Percentiles rank a stretch among this genome's conserved stretches.
These are phyloP conservation scores for Drosophila seclusa DNA, from an alignment of 2,888 invertebrate genomes.

Conservation along the genomic window DNA sequence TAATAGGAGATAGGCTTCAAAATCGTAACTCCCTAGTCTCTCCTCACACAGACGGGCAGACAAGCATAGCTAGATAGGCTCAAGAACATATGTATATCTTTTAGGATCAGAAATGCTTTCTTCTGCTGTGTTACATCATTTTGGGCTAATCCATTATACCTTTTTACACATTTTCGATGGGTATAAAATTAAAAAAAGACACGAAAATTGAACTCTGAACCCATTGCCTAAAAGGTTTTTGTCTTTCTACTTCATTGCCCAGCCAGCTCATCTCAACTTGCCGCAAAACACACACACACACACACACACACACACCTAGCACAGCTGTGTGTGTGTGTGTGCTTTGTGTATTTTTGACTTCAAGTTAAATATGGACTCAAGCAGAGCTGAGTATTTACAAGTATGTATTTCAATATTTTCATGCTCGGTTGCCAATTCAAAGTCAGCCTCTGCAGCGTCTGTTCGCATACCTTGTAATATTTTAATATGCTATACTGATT, in stretches of 20 bases:
- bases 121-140: neutral
- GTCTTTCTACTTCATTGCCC: conserved; percentile 66
- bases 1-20: neutral
- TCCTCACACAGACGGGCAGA: neutral
- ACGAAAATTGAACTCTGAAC: conserved; percentile 25
- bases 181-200: conserved; percentile 3
- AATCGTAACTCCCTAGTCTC: neutral
- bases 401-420: conserved; percentile 60
- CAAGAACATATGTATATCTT: neutral
- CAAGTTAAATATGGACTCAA: conserved; percentile 49
- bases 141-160: neutral
- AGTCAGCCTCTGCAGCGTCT: conserved; percentile 22
- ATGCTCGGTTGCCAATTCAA: conserved; percentile 40
- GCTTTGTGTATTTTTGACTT: conserved; percentile 53
- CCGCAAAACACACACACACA: conserved; percentile 32
- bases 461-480: conserved; percentile 8
- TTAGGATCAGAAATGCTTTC: neutral
- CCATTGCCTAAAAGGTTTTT: conserved; percentile 66
- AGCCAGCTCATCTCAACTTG: conserved; percentile 58
- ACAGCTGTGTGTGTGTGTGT: conserved; percentile 5
- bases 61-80: neutral
- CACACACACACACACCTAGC: conserved; percentile 1
- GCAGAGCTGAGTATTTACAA: conserved; percentile 26
- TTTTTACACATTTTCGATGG: neutral
- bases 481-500: neutral